Evolutionary conservation across 2,113 vertebrate species (phyloP).

Genomic region (Cavia porcellus): DNA sequence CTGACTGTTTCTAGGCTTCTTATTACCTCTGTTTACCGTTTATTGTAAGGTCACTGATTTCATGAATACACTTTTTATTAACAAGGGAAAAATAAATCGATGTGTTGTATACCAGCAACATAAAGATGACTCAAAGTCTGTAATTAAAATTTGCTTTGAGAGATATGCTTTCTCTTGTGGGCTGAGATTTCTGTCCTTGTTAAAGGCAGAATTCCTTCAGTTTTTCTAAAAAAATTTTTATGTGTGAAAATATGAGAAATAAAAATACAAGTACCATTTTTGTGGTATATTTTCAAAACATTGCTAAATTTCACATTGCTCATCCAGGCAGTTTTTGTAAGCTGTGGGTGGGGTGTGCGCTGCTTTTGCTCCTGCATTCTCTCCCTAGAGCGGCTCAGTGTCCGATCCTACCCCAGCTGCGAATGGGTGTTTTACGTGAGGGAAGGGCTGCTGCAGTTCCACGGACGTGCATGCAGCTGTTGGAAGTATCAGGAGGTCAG

Average conservation of each 20-base stretch:
- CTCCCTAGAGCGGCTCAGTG: background rate
- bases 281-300: background rate
- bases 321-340: background rate
- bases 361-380: background rate
- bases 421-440: background rate
- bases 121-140: background rate
- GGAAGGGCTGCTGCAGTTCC: background rate
- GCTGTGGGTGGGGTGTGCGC: background rate
- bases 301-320: background rate
- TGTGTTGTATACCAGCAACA: background rate
- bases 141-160: slow-evolving; percentile 55
- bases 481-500: background rate
- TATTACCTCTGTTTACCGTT: slow-evolving; percentile 71
- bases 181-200: slow-evolving; percentile 25
- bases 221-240: background rate
- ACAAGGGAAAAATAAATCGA: slow-evolving; percentile 42
- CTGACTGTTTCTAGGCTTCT: slow-evolving; percentile 23
- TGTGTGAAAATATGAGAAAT: background rate
- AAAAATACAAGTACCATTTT: background rate
- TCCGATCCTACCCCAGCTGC: too few species aligned
- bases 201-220: slow-evolving; percentile 22
- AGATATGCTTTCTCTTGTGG: background rate
- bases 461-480: background rate
- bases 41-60: slow-evolving; percentile 53
- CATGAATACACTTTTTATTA: slow-evolving; percentile 54